Evolutionary conservation across 1,140 invertebrate genomes (phyloP).

Genomic region (Drosophila elegans): DNA sequence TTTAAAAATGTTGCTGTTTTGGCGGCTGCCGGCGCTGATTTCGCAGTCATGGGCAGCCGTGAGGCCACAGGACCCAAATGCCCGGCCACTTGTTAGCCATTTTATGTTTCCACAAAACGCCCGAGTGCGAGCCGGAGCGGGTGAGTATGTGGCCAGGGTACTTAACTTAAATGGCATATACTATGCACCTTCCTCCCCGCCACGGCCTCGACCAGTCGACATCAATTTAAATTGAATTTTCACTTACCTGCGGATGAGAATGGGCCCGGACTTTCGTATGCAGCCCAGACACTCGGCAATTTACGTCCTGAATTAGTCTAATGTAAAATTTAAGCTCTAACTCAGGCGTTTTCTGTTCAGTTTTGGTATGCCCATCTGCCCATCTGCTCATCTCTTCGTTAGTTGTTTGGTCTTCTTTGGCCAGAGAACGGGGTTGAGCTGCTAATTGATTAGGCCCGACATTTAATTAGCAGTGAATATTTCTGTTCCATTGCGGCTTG

Average conservation of each 20-base stretch:
- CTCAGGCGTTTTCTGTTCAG: conserved; percentile 22
- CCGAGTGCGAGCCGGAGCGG: conserved; percentile 6
- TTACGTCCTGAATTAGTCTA: conserved; percentile 80
- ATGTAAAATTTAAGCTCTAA: conserved; percentile 72
- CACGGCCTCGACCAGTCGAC: conserved; percentile 57
- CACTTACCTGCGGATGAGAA: conserved; percentile 62
- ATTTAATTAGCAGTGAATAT: conserved; percentile 74
- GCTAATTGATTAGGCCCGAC: conserved; percentile 72
- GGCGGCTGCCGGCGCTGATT: conserved; percentile 70
- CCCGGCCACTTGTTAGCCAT: conserved; percentile 78
- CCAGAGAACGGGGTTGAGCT: conserved; percentile 20
- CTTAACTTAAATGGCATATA: conserved; percentile 83
- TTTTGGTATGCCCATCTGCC: background rate
- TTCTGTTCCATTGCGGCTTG: conserved; percentile 33
- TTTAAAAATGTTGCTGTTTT: conserved; percentile 81
- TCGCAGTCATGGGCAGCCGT: conserved; percentile 71
- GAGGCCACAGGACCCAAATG: conserved; percentile 62
- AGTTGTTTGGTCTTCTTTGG: background rate
- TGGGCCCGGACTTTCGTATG: conserved; percentile 56
- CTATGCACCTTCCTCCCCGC: conserved; percentile 30
- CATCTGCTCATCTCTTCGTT: conserved; percentile 14
- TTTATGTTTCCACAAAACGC: conserved; percentile 64
- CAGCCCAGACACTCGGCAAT: conserved; percentile 66
- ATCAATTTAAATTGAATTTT: conserved; percentile 84
- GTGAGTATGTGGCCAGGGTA: conserved; percentile 62